These are phyloP conservation scores for Hydrolagus affinis DNA, from an alignment of 2,113 vertebrate species.

Conservation along the genomic window DNA sequence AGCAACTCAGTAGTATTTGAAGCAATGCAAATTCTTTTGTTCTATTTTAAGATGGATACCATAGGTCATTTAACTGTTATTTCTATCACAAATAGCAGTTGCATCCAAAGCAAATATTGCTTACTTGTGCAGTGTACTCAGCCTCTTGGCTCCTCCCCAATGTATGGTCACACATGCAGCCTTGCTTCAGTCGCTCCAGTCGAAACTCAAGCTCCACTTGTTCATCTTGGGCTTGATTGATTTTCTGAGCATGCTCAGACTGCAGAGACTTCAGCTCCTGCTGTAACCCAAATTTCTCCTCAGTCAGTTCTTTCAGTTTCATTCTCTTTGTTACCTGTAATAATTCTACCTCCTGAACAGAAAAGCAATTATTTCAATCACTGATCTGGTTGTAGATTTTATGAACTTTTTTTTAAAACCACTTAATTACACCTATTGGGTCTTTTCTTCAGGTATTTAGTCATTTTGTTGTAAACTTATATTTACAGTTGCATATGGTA, in stretches of 20 bases:
- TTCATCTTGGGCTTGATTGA: conserved; percentile 84
- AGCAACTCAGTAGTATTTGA: too few relatives aligned
- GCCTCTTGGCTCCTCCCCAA: conserved; percentile 79
- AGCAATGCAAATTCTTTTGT: not conserved
- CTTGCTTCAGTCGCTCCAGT: conserved; percentile 86
- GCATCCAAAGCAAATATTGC: conserved; percentile 34
- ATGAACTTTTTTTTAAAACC: too few relatives aligned
- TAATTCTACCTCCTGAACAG: conserved; percentile 76
- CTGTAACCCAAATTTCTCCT: conserved; percentile 83
- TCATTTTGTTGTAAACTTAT: too few relatives aligned
- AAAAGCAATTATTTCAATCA: conserved; percentile 37
- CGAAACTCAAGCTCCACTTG: conserved; percentile 87
- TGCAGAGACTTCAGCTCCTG: conserved; percentile 86
- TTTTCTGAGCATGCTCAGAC: conserved; percentile 79
- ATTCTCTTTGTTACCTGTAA: conserved; percentile 58
- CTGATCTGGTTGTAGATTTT: not conserved
- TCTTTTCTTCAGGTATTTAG: too few relatives aligned
- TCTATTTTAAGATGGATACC: not conserved
- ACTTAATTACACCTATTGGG: too few relatives aligned
- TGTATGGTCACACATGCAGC: conserved; percentile 78
- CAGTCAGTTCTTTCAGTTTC: conserved; percentile 78
- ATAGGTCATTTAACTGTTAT: not conserved
- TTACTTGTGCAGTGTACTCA: conserved; percentile 85
- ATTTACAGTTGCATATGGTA: too few relatives aligned
- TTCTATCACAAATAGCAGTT: not conserved